Evolutionary conservation across 2,888 invertebrate species (phyloP).

Genomic region (Bombylius major): DNA sequence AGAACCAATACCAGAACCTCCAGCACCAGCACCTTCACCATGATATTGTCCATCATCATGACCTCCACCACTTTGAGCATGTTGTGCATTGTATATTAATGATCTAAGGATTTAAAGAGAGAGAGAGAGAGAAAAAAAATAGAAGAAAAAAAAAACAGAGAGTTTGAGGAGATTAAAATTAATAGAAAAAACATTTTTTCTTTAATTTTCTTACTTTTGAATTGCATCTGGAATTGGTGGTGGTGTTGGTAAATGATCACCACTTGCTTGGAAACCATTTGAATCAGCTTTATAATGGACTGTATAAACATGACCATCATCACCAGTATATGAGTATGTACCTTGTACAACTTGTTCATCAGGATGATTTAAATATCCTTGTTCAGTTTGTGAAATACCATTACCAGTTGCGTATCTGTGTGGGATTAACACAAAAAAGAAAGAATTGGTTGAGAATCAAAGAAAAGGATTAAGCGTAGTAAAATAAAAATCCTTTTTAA

Average conservation of each 20-base stretch:
- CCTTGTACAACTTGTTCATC: conserved; percentile 49
- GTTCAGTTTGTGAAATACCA: conserved; percentile 46
- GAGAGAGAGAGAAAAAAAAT: no score
- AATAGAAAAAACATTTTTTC: neutral
- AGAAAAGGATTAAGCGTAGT: neutral
- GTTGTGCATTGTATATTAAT: conserved; percentile 13
- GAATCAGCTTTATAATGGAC: conserved; percentile 60
- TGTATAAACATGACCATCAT: conserved; percentile 47
- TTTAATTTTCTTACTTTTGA: conserved; percentile 12
- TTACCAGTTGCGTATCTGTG: conserved; percentile 49
- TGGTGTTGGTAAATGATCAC: conserved; percentile 56
- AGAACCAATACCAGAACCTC: conserved; percentile 12
- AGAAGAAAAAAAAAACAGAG: no score
- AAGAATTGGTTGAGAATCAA: neutral
- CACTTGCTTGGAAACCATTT: conserved; percentile 63
- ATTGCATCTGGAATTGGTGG: conserved; percentile 55
- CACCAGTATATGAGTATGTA: conserved; percentile 49
- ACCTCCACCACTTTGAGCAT: neutral
- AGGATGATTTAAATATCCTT: conserved; percentile 43
- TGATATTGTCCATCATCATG: neutral
- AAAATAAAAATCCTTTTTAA: no score
- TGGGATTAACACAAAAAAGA: no score
- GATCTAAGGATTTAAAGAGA: conserved; percentile 3
- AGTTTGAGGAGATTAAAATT: no score
- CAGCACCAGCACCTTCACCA: neutral